Conservation (phyloP, 2,888 invertebrate genomes). For the Nematopogon swammerdamellus region DNA sequence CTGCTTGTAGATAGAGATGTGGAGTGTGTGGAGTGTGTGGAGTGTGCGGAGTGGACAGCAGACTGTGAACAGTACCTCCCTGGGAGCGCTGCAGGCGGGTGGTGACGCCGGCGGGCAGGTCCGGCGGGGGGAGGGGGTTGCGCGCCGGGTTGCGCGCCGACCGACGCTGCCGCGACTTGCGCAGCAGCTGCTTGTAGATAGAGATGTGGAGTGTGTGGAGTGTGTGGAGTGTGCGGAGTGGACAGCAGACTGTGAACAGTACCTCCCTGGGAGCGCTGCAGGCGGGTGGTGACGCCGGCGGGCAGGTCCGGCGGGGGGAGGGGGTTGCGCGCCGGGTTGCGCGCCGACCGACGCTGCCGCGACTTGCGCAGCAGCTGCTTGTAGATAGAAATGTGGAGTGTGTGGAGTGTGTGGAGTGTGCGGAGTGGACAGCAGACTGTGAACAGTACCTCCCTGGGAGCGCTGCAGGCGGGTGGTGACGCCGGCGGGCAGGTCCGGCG, state of each 20-base stretch:
- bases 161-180: conserved; percentile 77
- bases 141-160: conserved; percentile 43
- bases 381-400: too few relatives aligned
- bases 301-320: conserved; percentile 60
- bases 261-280: conserved; percentile 68
- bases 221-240: too few relatives aligned
- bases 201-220: too few relatives aligned
- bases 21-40: too few relatives aligned
- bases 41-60: too few relatives aligned
- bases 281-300: conserved; percentile 80
- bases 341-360: conserved; percentile 62
- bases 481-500: conserved; percentile 68
- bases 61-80: conserved; percentile 27
- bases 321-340: conserved; percentile 35
- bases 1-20: too few relatives aligned
- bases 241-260: too few relatives aligned
- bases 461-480: conserved; percentile 84
- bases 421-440: too few relatives aligned
- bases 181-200: too few relatives aligned
- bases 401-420: too few relatives aligned
- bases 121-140: conserved; percentile 44
- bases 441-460: conserved; percentile 51
- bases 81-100: conserved; percentile 78
- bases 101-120: conserved; percentile 76
- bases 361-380: conserved; percentile 80